Evolutionary conservation across 2,888 invertebrate genomes (phyloP), one percentile per base, ranked within the genome.

Genomic region (Colletes collaris): DNA sequence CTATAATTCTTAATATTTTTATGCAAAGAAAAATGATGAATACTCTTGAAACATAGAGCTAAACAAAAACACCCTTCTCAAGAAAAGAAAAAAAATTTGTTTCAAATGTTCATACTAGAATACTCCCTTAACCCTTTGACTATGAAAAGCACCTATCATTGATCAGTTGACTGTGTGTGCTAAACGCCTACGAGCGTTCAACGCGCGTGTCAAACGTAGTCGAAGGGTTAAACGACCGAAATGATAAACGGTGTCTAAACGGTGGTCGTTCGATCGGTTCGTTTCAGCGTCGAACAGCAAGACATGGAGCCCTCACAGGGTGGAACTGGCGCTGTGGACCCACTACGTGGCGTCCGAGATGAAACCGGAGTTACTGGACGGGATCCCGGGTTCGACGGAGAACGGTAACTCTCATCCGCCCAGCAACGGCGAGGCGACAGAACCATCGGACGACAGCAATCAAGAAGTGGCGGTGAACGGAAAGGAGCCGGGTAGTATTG

Each of bases 241-340:
- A 35, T 59, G 52, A 27, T 19, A 72, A 56, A 58, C 40, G 40
- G 40, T 3, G n/a, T 10, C 5, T 46, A 46, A 46, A 46, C 16
- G 16, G 27, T 11, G 7, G 8, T 7, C 5, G 40, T 53, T n/a
- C 11, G 0, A 46, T 55, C 35, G 19, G 10, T 88, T 70, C 84
- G 53, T 89, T 91, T 35, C 90, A 94, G 94, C 92, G 85, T 90
- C 92, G 70, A 93, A 93, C 73, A 93, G 92, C 56, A 92, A 90
- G 58, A 87, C 89, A 55, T 95, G 95, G 95, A 95, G 94, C 79
- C 94, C 95, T 35, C 95, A 95, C 90, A 95, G 95, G 94, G 97
- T 98, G 73, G 98, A 99, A 93, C 93, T 98, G 90, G 97, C 98
- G 59, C 93, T 99, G 89, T 99, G 98, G 98, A 97, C 98, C 74